These are phyloP conservation scores for Perca flavescens DNA, from an alignment of 2,113 vertebrate species.

Conservation along the genomic window DNA sequence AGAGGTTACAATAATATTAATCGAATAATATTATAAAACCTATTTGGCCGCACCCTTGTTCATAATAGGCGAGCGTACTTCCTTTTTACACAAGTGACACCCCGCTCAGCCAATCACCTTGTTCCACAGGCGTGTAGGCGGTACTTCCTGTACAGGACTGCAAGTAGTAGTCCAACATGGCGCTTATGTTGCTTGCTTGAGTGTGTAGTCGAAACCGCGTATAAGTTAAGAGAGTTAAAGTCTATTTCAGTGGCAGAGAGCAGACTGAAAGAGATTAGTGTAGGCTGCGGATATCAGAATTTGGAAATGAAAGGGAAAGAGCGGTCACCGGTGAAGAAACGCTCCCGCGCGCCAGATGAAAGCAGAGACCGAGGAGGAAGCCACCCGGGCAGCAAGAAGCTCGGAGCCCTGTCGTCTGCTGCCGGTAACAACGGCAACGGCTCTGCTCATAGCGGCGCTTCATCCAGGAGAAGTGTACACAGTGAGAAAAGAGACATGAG, in stretches of 20 bases:
- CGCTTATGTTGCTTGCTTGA: constrained; percentile 45
- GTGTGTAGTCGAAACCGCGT: constrained; percentile 26
- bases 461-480: constrained; percentile 83
- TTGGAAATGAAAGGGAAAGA: constrained; percentile 94
- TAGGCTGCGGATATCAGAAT: background rate
- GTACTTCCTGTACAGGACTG: constrained; percentile 57
- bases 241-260: background rate
- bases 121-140: constrained; percentile 15
- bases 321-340: constrained; percentile 94
- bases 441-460: constrained; percentile 80
- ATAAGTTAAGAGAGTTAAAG: constrained; percentile 24
- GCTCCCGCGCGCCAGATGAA: constrained; percentile 89
- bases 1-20: too few relatives aligned
- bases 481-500: constrained; percentile 87
- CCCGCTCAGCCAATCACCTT: constrained; percentile 53
- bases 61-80: constrained; percentile 23
- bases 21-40: too few relatives aligned
- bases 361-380: constrained; percentile 87
- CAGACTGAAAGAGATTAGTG: background rate
- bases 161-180: constrained; percentile 74
- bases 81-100: constrained; percentile 9
- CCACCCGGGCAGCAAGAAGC: constrained; percentile 88
- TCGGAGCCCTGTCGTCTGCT: constrained; percentile 70
- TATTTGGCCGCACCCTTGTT: constrained; percentile 54
- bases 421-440: constrained; percentile 80